phyloP scores from a whole-genome alignment of 2,113 vertebrate genomes.

The Meriones unguiculatus region DNA sequence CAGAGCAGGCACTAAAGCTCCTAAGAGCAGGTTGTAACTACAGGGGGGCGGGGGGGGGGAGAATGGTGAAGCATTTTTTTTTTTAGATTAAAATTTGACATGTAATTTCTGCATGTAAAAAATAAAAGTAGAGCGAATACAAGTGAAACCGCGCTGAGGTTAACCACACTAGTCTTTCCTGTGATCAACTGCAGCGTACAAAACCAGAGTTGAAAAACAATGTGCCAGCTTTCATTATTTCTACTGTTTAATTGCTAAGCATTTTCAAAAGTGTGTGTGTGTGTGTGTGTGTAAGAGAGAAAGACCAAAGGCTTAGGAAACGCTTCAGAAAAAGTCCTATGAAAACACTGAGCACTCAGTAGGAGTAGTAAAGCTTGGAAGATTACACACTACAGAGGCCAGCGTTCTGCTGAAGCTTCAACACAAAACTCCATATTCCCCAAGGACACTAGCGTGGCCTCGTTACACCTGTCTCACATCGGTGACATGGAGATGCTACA shows the following conservation, averaged over 20 bases:
- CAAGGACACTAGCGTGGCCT: background rate
- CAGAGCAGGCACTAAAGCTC: background rate
- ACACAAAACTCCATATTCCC: constrained; percentile 4
- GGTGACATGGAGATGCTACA: background rate
- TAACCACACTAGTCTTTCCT: background rate
- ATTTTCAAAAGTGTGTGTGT: background rate
- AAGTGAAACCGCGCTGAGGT: background rate
- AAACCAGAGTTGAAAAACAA: constrained; percentile 26
- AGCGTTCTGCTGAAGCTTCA: background rate
- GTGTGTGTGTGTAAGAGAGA: background rate
- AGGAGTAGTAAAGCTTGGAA: background rate
- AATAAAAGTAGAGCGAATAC: background rate
- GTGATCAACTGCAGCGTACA: background rate
- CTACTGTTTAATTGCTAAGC: constrained; percentile 38
- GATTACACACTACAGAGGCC: background rate
- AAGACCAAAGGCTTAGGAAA: background rate
- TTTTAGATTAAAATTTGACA: constrained; percentile 27
- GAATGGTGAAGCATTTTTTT: background rate
- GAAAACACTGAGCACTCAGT: constrained; percentile 21
- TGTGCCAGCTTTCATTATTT: constrained; percentile 36
- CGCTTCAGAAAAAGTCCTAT: constrained; percentile 4
- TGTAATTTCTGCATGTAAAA: background rate
- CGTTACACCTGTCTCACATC: background rate
- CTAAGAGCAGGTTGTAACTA: background rate
- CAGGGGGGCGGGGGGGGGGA: background rate